These are phyloP conservation scores for Triplophysa siluroides DNA, from an alignment of 2,113 vertebrate species.

Conservation along the genomic window DNA sequence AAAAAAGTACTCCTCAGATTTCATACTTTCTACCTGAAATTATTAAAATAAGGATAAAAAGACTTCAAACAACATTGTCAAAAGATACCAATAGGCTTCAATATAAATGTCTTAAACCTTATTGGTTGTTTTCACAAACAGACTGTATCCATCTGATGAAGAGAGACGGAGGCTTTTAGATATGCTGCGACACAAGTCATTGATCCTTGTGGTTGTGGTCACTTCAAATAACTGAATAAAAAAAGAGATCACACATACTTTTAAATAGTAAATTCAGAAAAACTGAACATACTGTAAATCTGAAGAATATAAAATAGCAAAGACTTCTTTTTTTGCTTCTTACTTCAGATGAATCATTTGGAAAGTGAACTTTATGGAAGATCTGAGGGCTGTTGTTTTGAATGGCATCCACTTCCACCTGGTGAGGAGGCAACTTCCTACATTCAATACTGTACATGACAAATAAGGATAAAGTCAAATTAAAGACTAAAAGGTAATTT, in stretches of 20 bases:
- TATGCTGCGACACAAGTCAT: slow-evolving; percentile 75
- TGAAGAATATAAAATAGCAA: too few relatives aligned
- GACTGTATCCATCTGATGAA: slow-evolving; percentile 86
- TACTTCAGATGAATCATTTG: slow-evolving; percentile 82
- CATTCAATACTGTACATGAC: slow-evolving; percentile 73
- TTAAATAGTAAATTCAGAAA: too few relatives aligned
- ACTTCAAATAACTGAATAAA: slow-evolving; percentile 80
- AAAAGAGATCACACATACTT: background rate
- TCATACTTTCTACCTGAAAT: slow-evolving; percentile 81
- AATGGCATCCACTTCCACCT: slow-evolving; percentile 85
- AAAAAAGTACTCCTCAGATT: slow-evolving; percentile 89
- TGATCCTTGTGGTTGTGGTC: slow-evolving; percentile 77
- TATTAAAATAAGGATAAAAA: background rate
- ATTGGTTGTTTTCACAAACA: slow-evolving; percentile 86
- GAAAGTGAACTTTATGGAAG: slow-evolving; percentile 86
- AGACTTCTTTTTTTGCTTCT: slow-evolving; percentile 25
- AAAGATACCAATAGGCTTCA: background rate
- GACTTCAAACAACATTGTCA: background rate
- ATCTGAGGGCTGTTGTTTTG: slow-evolving; percentile 84
- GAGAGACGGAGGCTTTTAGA: slow-evolving; percentile 73
- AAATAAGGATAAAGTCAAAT: background rate
- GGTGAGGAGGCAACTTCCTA: slow-evolving; percentile 86
- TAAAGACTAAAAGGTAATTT: background rate
- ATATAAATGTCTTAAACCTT: slow-evolving; percentile 75
- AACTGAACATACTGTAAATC: background rate